Base-by-base conservation (phyloP, 2,888 invertebrate species). In the Myopa tessellatipennis region DNA sequence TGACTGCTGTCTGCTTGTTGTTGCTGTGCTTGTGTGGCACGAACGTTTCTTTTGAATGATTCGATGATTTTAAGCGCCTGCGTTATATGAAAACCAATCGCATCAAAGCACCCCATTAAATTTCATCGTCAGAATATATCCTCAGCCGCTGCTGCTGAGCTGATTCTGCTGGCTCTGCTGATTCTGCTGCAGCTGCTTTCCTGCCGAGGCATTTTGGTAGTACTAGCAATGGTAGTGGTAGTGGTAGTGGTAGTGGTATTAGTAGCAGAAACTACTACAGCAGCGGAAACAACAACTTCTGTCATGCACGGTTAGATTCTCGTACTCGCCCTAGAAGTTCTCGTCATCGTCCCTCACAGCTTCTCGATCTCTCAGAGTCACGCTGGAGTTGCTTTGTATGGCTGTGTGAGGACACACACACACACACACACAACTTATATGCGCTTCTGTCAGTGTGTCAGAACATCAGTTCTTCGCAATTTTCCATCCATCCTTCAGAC, bases 101-200 rank as follows among this genome's bases (percentile, higher is more conserved):
- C 89, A 90, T 89, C 89, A 89, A 90, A 89, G 90, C 89, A 90
- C 89, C 89, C 89, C 88, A 89, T 89, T 89, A 89, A 89, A 88
- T 87, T 88, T 89, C 88, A 88, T 87, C 87, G 86, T 85, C 87
- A 84, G 85, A 85, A 77, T 87, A 84, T 85, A 86, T 86, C 85
- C 86, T 86, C 69, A 7, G 38, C 67, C 34, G 50, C 61, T 40
- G 55, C 55, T 71, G 34, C 61, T 4, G 34, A 34, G 26, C 26
- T 26, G 26, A 26, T 26, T 26, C 26, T 26, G 45, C 60, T 16
- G 34, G 34, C 16, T 26, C 36, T 45, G 38, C 40, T 45, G 16
- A n/a, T n/a, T n/a, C 18, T 55, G 55, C 55, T 16, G 55, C 55
- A n/a, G 55, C n/a, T 55, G 5, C 55, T n/a, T 55, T 16, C 50